Evolutionary conservation across 2,888 invertebrate genomes (phyloP).

Genomic region (Acutogordius australiensis): DNA sequence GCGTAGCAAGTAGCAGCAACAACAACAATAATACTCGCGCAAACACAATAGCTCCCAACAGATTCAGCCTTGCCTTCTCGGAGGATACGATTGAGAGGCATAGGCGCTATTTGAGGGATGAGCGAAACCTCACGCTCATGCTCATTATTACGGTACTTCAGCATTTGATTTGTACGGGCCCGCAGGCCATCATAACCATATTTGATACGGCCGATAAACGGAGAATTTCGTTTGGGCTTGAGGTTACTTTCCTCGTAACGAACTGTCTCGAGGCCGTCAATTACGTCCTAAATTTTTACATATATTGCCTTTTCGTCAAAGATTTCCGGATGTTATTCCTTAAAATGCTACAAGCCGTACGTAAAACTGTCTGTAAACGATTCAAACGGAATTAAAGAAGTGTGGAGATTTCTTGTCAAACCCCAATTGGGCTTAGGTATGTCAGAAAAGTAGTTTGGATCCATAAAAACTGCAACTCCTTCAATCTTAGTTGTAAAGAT

Average conservation of each 20-base stretch:
- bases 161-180: background rate
- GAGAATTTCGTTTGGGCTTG: background rate
- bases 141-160: constrained; percentile 3
- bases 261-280: constrained; percentile 1
- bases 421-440: too few relatives aligned
- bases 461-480: too few relatives aligned
- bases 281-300: constrained; percentile 9
- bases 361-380: too few relatives aligned
- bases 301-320: constrained; percentile 5
- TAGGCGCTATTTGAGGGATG: background rate
- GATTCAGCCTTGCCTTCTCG: background rate
- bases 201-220: background rate
- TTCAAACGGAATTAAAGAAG: too few relatives aligned
- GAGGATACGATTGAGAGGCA: background rate
- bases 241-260: background rate
- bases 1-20: background rate
- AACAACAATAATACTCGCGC: background rate
- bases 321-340: background rate
- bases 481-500: too few relatives aligned
- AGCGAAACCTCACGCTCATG: background rate
- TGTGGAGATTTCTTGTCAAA: too few relatives aligned
- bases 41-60: background rate
- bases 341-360: too few relatives aligned
- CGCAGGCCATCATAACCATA: constrained; percentile 7
- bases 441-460: too few relatives aligned